Evolutionary conservation across 2,113 vertebrate species (phyloP).

Genomic region (Myiopsitta monachus): DNA sequence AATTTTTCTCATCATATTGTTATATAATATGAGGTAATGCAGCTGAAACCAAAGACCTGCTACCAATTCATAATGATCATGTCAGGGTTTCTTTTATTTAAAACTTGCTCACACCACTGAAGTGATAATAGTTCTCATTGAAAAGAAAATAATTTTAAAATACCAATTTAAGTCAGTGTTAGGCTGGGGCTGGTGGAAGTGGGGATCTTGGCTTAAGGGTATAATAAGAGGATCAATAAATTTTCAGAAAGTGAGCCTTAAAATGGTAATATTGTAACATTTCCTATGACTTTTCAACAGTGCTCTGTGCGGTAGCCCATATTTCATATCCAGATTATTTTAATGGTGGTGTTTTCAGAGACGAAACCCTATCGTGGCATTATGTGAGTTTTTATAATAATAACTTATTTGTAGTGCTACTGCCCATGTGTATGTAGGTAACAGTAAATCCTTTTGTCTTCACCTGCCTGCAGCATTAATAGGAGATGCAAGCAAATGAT

Average conservation of each 20-base stretch:
- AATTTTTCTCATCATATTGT: neutral
- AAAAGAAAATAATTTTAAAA: neutral
- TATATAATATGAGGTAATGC: neutral
- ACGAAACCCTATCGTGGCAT: neutral
- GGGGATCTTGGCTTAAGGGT: neutral
- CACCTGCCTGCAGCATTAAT: slow-evolving; percentile 47
- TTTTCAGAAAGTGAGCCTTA: neutral
- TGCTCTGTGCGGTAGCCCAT: neutral
- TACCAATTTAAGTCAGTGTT: neutral
- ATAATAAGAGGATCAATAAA: neutral
- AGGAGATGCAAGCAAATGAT: slow-evolving; percentile 51
- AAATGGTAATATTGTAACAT: neutral
- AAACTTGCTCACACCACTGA: neutral
- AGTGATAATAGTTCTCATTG: neutral
- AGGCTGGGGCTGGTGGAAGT: neutral
- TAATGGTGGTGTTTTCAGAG: neutral
- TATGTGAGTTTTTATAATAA: neutral
- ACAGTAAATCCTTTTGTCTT: slow-evolving; percentile 49
- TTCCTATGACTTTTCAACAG: neutral
- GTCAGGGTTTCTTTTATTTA: neutral
- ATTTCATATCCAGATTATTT: neutral
- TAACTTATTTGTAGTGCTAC: neutral
- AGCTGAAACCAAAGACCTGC: neutral
- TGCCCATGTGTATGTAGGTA: neutral
- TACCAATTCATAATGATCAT: neutral